These are phyloP conservation scores for Philopedon plagiatum DNA, from an alignment of 2,888 invertebrate genomes.

Conservation along the genomic window DNA sequence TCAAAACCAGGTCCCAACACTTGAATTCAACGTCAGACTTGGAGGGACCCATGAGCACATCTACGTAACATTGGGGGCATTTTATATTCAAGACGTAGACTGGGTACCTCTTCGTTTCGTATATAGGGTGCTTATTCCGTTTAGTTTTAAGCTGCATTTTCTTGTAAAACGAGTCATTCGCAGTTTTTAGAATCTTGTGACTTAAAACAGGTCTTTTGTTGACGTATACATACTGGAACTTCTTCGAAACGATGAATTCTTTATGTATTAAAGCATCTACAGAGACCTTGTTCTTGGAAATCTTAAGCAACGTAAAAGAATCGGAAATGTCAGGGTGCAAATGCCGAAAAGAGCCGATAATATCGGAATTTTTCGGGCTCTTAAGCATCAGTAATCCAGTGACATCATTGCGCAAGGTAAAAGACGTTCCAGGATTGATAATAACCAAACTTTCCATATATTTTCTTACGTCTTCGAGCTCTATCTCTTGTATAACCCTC, in stretches of 20 bases:
- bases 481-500: constrained; percentile 70
- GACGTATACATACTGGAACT: constrained; percentile 76
- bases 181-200: constrained; percentile 70
- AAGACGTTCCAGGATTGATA: constrained; percentile 76
- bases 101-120: constrained; percentile 12
- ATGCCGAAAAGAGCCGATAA: constrained; percentile 71
- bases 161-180: constrained; percentile 65
- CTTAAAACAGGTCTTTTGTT: constrained; percentile 74
- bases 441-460: constrained; percentile 77
- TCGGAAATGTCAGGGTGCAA: constrained; percentile 68
- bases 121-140: constrained; percentile 5
- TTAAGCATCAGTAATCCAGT: constrained; percentile 74
- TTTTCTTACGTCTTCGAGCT: constrained; percentile 74
- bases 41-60: constrained; percentile 69
- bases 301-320: constrained; percentile 65
- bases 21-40: constrained; percentile 72
- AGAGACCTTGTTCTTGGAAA: constrained; percentile 68
- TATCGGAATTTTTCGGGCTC: constrained; percentile 72
- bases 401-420: constrained; percentile 79
- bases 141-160: constrained; percentile 4
- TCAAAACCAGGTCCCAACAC: constrained; percentile 68
- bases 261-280: constrained; percentile 74
- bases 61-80: constrained; percentile 71
- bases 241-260: constrained; percentile 67
- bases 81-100: constrained; percentile 72